phyloP scores from a whole-genome alignment of 2,797 vertebrate genomes.

The Chelon labrosus region DNA sequence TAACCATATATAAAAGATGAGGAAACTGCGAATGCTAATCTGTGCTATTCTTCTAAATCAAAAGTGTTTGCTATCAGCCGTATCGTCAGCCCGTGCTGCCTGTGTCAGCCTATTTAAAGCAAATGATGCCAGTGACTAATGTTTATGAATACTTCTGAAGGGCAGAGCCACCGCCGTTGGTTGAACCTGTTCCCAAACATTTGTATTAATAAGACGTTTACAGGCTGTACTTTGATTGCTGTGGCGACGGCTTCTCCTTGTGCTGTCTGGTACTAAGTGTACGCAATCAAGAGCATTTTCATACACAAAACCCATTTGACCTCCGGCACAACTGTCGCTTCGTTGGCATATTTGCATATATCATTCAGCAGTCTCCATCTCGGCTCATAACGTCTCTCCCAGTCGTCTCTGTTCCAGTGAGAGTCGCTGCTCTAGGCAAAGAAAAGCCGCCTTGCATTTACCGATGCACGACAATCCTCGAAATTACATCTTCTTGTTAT shows the following conservation, averaged over 20 bases:
- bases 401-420: neutral
- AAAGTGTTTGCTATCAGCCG: neutral
- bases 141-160: constrained; percentile 24
- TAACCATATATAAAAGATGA: neutral
- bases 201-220: constrained; percentile 2
- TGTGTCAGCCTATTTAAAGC: neutral
- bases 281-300: constrained; percentile 2
- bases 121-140: constrained; percentile 4
- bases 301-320: neutral
- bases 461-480: neutral
- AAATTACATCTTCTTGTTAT: constrained; percentile 29
- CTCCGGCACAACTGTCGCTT: constrained; percentile 1
- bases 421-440: neutral
- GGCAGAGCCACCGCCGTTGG: constrained; percentile 31
- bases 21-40: neutral
- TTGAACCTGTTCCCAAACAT: constrained; percentile 51
- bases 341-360: constrained; percentile 18
- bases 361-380: constrained; percentile 3
- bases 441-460: neutral
- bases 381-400: neutral
- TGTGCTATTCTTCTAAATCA: neutral
- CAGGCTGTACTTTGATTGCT: constrained; percentile 11
- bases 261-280: constrained; percentile 14
- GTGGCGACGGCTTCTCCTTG: constrained; percentile 1
- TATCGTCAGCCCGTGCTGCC: neutral